Conservation (phyloP, 23 tunicate genomes). For the Corella eumyota region DNA sequence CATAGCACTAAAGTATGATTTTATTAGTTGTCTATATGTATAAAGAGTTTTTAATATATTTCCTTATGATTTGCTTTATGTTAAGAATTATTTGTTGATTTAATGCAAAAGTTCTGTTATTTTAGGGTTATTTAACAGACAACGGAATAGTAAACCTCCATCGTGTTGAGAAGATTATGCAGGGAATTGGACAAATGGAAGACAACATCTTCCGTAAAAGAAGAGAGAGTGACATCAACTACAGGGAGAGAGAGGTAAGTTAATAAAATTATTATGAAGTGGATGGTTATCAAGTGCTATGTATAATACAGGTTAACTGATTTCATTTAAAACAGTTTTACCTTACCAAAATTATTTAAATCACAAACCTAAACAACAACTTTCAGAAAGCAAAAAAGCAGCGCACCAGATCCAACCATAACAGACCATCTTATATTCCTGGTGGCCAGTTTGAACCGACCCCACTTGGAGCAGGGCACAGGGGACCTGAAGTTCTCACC, state of each 20-base stretch:
- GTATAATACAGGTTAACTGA: no score
- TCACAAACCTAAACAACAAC: no score
- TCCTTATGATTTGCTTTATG: no score
- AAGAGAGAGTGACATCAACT: conserved; percentile 64
- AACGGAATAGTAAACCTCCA: conserved; percentile 59
- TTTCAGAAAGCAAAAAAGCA: conserved; percentile 47
- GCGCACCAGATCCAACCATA: conserved; percentile 3
- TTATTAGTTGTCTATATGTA: background rate
- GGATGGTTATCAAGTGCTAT: background rate
- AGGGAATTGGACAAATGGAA: conserved; percentile 82
- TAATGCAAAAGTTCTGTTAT: background rate
- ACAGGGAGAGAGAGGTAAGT: conserved; percentile 61
- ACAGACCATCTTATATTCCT: conserved; percentile 61
- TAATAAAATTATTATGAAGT: background rate
- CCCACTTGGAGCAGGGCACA: conserved; percentile 41
- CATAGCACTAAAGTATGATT: conserved; percentile 53
- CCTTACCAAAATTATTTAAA: no score
- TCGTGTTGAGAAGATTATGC: conserved; percentile 89
- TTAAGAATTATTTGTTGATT: no score
- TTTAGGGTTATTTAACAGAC: conserved; percentile 63
- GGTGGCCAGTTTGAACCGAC: conserved; percentile 67
- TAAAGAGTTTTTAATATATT: background rate
- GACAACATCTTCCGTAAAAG: conserved; percentile 79
- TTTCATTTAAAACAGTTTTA: no score
- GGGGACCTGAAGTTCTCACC: conserved; percentile 29